Percentiles rank a stretch among this genome's conserved stretches.
Evolutionary conservation across 2,888 invertebrate species (phyloP).

Genomic region (Diarsia mendica): DNA sequence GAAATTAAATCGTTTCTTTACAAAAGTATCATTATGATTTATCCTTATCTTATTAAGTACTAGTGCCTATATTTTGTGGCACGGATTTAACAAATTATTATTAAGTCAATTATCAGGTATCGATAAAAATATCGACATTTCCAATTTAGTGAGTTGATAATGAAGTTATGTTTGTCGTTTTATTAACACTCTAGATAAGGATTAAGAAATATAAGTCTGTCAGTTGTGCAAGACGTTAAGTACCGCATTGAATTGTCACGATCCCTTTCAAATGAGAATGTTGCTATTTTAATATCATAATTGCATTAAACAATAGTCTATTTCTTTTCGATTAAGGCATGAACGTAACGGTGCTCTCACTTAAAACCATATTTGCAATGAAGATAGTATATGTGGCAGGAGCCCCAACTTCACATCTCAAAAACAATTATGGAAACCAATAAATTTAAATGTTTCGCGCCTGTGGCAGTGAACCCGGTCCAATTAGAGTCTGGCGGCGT

Average conservation of each 20-base stretch:
- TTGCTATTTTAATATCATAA: constrained; percentile 5
- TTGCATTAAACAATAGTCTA: constrained; percentile 23
- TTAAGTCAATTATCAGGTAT: constrained; percentile 64
- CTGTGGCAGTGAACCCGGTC: constrained; percentile 86
- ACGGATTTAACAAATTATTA: constrained; percentile 65
- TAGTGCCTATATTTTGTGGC: constrained; percentile 54
- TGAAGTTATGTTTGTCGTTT: constrained; percentile 50
- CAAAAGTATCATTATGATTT: constrained; percentile 59
- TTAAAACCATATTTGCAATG: constrained; percentile 66
- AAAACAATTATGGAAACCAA: constrained; percentile 88
- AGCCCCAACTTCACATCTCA: constrained; percentile 78
- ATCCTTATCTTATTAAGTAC: constrained; percentile 62
- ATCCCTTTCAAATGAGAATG: constrained; percentile 42
- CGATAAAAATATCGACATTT: constrained; percentile 63
- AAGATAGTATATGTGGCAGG: constrained; percentile 77
- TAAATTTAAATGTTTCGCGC: constrained; percentile 87
- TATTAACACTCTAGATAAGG: constrained; percentile 59
- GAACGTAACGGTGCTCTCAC: constrained; percentile 25
- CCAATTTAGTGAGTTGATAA: constrained; percentile 62
- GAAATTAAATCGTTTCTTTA: constrained; percentile 61
- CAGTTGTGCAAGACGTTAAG: constrained; percentile 48
- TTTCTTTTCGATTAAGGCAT: constrained; percentile 18
- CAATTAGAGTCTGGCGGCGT: constrained; percentile 86
- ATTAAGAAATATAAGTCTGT: constrained; percentile 51
- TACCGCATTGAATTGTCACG: constrained; percentile 29